Conservation (phyloP, 2,888 invertebrate species). For the Volucella inanis region DNA sequence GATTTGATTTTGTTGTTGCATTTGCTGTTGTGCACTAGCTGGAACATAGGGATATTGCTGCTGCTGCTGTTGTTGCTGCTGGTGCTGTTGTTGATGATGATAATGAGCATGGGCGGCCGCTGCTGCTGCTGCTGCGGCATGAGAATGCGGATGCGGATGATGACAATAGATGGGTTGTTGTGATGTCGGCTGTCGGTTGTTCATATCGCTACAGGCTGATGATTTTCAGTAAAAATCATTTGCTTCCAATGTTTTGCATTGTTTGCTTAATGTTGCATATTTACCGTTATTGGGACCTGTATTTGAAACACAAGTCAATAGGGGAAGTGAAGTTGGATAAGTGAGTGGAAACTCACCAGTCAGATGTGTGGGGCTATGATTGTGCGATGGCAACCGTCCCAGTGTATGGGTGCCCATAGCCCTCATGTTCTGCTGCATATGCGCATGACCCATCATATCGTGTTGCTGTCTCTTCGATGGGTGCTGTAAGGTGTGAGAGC, state of each 20-base stretch:
- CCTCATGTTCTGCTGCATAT: conserved; percentile 84
- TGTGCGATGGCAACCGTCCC: conserved; percentile 86
- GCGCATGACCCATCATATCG: conserved; percentile 84
- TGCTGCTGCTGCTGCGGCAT: conserved; percentile 84
- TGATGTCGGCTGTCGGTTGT: conserved; percentile 78
- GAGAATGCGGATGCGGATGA: conserved; percentile 83
- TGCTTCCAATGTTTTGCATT: conserved; percentile 97
- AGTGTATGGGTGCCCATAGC: conserved; percentile 87
- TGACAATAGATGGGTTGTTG: conserved; percentile 83
- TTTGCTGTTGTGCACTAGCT: conserved; percentile 79
- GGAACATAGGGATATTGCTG: conserved; percentile 81
- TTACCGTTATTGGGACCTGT: conserved; percentile 91
- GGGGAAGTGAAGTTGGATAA: background rate
- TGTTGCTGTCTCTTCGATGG: conserved; percentile 82
- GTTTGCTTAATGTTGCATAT: conserved; percentile 97
- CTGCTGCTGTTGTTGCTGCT: conserved; percentile 81
- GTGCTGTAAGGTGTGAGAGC: conserved; percentile 83
- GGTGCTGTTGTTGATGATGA: conserved; percentile 81
- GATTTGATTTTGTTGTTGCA: conserved; percentile 81
- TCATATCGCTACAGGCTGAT: conserved; percentile 84
- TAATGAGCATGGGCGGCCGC: conserved; percentile 83
- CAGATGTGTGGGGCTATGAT: conserved; percentile 85
- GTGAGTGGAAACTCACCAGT: conserved; percentile 79
- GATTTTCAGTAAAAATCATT: conserved; percentile 97
- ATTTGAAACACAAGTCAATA: conserved; percentile 70